Base-by-base conservation (phyloP, 2,113 vertebrate species). In the Lasiurus cinereus region DNA sequence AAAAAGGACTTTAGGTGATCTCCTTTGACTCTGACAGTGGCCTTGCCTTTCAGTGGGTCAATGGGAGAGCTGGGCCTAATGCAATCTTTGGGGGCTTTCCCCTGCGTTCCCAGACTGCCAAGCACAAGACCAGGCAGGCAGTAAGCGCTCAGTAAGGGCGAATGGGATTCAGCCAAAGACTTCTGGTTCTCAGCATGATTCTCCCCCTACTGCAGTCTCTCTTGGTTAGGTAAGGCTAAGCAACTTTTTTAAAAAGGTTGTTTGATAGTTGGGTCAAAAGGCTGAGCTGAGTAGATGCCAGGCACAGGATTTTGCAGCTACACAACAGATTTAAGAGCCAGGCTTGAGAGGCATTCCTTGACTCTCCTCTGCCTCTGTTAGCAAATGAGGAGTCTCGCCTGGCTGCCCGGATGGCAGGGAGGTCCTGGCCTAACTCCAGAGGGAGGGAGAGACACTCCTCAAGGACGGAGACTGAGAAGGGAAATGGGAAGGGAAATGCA, bases 1-100 rank as follows among this genome's bases (percentile, higher is more conserved):
- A 46, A 4, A 39, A 70, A 27, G n/a, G 8, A 27, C 15, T n/a
- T 29, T 8, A 52, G 31, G 24, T 8, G 1, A 22, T 43, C 46
- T 85, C 76, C 3, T 27, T 48, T 54, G 89, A 12, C 24, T 10
- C 33, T 15, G 70, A 46, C 48, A 19, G 27, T 16, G n/a, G 29
- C 13, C 13, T 22, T 67, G 62, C 11, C 0, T 3, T 24, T 48
- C 1, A 14, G 56, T 0, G 0, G 16, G 22, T 46, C 33, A 48
- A 13, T 27, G 62, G 29, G 72, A 16, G 52, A 66, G 59, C 24
- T 14, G 21, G 59, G 11, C 46, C 50, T 6, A 43, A 19, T 3
- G 1, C 1, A 1, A 6, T 14, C 52, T 29, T 76, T 0, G 0
- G 56, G 48, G 24, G 31, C 21, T 86, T 79, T 36, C 27, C 6